A percentile compares a stretch with the other conserved stretches of the same genome.
Evolutionary conservation across 2,797 vertebrate genomes (phyloP).

Genomic region (Hoplostethus mediterraneus): DNA sequence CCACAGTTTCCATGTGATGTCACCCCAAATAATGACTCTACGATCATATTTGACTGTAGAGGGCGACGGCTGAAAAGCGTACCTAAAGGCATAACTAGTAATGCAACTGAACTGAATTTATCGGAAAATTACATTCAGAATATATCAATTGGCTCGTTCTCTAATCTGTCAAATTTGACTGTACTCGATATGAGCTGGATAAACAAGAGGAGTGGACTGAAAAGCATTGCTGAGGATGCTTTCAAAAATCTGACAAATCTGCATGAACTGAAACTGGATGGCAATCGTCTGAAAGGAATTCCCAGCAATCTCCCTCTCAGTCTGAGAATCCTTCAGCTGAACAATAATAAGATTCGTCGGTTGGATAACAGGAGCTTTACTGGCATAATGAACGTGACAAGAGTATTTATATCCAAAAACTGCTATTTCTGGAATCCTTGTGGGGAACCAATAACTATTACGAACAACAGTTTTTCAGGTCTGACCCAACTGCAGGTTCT

Average conservation of each 20-base stretch:
- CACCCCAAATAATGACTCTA: background rate
- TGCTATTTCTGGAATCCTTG: constrained; percentile 91
- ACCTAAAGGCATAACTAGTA: constrained; percentile 85
- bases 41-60: constrained; percentile 85
- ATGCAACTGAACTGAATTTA: constrained; percentile 87
- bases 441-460: constrained; percentile 75
- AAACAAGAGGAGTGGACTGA: constrained; percentile 72
- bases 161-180: constrained; percentile 79
- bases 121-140: constrained; percentile 87
- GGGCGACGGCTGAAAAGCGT: constrained; percentile 75
- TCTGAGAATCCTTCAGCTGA: constrained; percentile 82
- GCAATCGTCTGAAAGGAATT: constrained; percentile 79
- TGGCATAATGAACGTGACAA: constrained; percentile 81
- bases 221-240: constrained; percentile 65
- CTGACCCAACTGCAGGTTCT: constrained; percentile 82
- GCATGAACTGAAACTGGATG: constrained; percentile 80
- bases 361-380: constrained; percentile 79
- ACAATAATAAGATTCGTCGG: constrained; percentile 82
- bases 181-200: constrained; percentile 86
- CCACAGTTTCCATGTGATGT: constrained; percentile 91
- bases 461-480: constrained; percentile 77
- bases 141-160: constrained; percentile 77
- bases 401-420: constrained; percentile 87
- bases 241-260: constrained; percentile 86
- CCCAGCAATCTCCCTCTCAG: constrained; percentile 84